Percentiles rank a stretch among this genome's conserved stretches.
Evolutionary conservation across 92 coral and sea anemone species (phyloP).

Genomic region (Heliopora coerulea): DNA sequence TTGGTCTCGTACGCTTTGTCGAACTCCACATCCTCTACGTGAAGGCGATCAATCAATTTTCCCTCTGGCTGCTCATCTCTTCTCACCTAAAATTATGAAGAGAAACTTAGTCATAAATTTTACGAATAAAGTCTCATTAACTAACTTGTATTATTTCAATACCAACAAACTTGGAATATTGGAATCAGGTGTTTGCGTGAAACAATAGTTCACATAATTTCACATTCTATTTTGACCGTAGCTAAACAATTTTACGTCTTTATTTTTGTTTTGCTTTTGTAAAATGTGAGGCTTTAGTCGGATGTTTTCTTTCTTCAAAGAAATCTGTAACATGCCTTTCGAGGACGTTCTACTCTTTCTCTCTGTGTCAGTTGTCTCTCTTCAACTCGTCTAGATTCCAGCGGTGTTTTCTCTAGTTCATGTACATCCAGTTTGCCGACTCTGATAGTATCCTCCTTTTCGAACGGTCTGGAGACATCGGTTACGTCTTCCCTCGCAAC

Average conservation of each 20-base stretch:
- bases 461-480: too few species aligned
- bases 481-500: too few species aligned
- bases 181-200: not conserved
- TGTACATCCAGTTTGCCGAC: constrained; percentile 15
- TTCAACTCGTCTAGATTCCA: not conserved
- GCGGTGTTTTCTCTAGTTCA: constrained; percentile 9
- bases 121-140: not conserved
- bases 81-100: not conserved
- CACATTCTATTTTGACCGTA: too few species aligned
- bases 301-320: too few species aligned
- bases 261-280: too few species aligned
- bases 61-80: not conserved
- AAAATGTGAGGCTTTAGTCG: too few species aligned
- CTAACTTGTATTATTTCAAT: not conserved
- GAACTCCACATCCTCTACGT: constrained; percentile 4
- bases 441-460: constrained; percentile 4
- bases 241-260: too few species aligned
- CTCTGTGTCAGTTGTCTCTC: not conserved
- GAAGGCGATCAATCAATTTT: not conserved
- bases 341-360: constrained; percentile 1
- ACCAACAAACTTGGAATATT: not conserved
- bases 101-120: not conserved
- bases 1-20: constrained; percentile 1
- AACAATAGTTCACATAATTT: too few species aligned
- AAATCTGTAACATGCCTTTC: too few species aligned